These are phyloP conservation scores for Nudaria mundana DNA, from an alignment of 2,888 invertebrate genomes.

Conservation along the genomic window DNA sequence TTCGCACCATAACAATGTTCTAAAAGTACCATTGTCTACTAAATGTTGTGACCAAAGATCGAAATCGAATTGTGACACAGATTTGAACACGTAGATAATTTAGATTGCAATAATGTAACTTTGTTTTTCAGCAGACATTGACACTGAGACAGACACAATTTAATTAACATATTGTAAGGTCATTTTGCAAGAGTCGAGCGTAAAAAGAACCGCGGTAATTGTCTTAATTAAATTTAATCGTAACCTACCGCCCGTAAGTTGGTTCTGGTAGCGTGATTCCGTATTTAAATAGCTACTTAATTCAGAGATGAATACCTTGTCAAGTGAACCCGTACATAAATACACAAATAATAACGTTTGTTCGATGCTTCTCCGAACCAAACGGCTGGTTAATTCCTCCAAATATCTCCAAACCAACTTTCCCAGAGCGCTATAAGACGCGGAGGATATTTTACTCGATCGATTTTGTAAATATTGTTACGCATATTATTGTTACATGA, in stretches of 20 bases:
- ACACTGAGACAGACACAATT: slow-evolving; percentile 16
- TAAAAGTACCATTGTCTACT: neutral
- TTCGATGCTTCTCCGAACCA: no score
- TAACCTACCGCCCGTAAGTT: slow-evolving; percentile 11
- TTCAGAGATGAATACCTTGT: no score
- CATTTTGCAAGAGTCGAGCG: slow-evolving; percentile 15
- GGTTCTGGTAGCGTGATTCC: slow-evolving; percentile 25
- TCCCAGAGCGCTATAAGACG: no score
- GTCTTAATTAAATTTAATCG: slow-evolving; percentile 15
- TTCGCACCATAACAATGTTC: neutral
- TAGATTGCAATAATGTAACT: no score
- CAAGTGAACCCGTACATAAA: neutral
- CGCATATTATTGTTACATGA: no score
- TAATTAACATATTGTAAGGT: slow-evolving; percentile 9
- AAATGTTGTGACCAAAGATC: no score
- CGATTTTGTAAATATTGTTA: no score
- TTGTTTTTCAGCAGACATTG: slow-evolving; percentile 22
- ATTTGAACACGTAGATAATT: slow-evolving; percentile 2
- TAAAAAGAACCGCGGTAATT: slow-evolving; percentile 15
- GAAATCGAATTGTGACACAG: neutral
- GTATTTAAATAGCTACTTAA: no score
- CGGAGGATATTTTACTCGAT: no score
- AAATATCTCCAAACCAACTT: no score
- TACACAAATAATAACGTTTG: no score
- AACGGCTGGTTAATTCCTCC: no score